Evolutionary conservation across 2,888 invertebrate genomes (phyloP), one percentile per base, ranked within the genome.

Genomic region (Ceraclea dissimilis): DNA sequence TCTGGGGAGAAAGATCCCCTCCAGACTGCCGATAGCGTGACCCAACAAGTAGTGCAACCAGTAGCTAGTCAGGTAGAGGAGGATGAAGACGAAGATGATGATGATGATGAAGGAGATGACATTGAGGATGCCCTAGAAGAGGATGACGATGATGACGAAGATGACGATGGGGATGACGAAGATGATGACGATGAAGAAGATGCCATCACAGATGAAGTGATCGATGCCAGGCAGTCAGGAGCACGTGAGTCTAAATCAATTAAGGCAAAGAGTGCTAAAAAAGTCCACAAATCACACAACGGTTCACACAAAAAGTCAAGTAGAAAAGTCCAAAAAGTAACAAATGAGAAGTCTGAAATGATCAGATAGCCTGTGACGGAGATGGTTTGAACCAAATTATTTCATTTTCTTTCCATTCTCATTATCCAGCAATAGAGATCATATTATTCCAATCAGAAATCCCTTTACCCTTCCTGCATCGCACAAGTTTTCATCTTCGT

Each of bases 211-310:
- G 82, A 85, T 67, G 82, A 81, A 65, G 81, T 87, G 71, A 79
- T 83, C 68, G 83, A 80, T 72, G 83, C 84, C 66, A 82, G 83
- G 72, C 76, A 79, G 19, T 74, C 73, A 69, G 75, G 76, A 78
- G 81, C 90, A 88, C 90, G 90, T 90, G 89, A 90, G 90, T 90
- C 88, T 69, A 88, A 86, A 84, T 82, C 83, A 70, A 70, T 75
- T 71, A 78, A 78, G 68, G 70, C 73, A 63, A 71, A 69, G 68
- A 68, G 68, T 75, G 68, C 69, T 71, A 62, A 76, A 77, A 76
- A 77, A 76, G 70, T 71, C 73, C 46, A 31, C 52, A 53, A 56
- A 43, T 57, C 53, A 34, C 52, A 33, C 57, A 56, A 57, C 75
- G 20, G 73, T 67, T 18, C 53, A 21, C 59, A 52, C 57, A 77